phyloP scores from a whole-genome alignment of 2,888 invertebrate species.

The Nomada fabriciana region DNA sequence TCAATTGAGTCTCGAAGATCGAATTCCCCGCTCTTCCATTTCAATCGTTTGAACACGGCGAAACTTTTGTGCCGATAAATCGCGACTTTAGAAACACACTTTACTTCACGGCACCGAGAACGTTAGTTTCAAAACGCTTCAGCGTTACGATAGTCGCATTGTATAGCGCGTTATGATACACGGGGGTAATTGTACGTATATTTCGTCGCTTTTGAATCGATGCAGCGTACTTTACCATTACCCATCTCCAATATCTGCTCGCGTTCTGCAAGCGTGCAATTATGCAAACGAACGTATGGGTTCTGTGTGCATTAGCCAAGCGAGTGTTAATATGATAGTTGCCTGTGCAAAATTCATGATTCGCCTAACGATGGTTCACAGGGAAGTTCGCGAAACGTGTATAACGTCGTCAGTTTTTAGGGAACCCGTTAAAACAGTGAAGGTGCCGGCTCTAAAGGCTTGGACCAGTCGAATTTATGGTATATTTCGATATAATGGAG shows the following conservation, averaged over 20 bases:
- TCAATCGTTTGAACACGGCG: conserved; percentile 21
- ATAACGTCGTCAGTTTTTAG: not conserved
- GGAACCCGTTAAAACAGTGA: conserved; percentile 8
- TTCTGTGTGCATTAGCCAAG: conserved; percentile 12
- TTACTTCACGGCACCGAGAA: not conserved
- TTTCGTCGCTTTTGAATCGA: conserved; percentile 42
- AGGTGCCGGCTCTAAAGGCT: not conserved
- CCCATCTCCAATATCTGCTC: conserved; percentile 45
- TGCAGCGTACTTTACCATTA: conserved; percentile 55
- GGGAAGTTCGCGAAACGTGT: no score
- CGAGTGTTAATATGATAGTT: conserved; percentile 11
- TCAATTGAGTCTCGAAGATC: conserved; percentile 11
- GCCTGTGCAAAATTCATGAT: conserved; percentile 34
- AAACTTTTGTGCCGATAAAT: conserved; percentile 22
- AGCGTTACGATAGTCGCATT: not conserved
- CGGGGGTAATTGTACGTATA: not conserved
- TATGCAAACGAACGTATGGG: conserved; percentile 49
- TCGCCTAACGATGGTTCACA: not conserved
- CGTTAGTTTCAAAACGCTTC: not conserved
- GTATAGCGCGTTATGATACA: not conserved
- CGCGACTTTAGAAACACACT: not conserved
- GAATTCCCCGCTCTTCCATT: conserved; percentile 19
- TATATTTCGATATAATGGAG: conserved; percentile 26
- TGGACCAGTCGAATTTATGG: not conserved
- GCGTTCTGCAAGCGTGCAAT: conserved; percentile 27